Conservation (phyloP, 1,140 invertebrate genomes). For the Theocolax elegans region DNA sequence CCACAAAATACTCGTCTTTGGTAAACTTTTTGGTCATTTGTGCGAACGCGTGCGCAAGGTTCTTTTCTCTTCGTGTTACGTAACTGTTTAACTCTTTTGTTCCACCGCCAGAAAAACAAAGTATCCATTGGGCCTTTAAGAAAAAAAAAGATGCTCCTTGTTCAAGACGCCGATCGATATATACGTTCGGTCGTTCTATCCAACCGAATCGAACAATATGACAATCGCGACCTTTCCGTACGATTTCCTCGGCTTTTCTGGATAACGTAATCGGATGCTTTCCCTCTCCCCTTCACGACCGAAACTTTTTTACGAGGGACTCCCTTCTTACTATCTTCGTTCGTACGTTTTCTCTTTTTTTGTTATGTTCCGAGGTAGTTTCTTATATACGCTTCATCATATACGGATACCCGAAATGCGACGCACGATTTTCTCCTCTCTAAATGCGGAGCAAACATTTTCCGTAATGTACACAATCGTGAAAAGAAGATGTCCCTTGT, state of each 20-base stretch:
- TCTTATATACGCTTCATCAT: no score
- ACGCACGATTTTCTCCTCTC: no score
- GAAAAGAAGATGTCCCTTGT: no score
- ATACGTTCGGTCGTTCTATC: no score
- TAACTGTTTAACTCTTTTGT: not conserved
- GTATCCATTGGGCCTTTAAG: not conserved
- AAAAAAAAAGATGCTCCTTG: not conserved
- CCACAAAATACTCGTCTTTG: not conserved
- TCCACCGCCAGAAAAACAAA: not conserved
- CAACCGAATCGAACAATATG: constrained; percentile 22
- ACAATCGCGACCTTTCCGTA: constrained; percentile 29
- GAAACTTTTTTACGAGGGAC: constrained; percentile 24
- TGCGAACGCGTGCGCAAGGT: not conserved
- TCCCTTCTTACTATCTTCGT: no score
- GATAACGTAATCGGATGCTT: constrained; percentile 34
- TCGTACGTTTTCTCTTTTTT: not conserved
- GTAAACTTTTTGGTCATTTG: not conserved
- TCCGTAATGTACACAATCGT: no score
- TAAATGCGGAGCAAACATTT: no score
- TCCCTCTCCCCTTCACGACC: not conserved
- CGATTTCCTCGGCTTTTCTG: constrained; percentile 26
- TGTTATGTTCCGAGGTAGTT: no score
- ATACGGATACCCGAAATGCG: no score
- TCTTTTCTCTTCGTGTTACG: not conserved
- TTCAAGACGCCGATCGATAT: constrained; percentile 9